phyloP scores from a whole-genome alignment of 2,113 vertebrate genomes.

The Puntigrus tetrazona region DNA sequence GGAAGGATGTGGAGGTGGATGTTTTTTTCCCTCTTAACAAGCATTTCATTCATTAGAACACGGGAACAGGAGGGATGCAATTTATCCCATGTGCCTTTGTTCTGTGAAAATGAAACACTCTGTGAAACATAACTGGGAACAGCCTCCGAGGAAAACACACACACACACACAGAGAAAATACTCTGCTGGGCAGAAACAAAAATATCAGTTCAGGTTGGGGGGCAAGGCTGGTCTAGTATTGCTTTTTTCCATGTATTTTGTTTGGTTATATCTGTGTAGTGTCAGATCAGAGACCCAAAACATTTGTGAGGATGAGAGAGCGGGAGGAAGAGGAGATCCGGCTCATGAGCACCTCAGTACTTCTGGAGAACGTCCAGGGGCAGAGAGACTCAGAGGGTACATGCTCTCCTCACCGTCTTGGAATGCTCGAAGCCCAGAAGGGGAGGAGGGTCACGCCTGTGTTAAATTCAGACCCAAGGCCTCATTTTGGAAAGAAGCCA shows the following conservation, averaged over 20 bases:
- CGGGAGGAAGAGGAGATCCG: slow-evolving; percentile 7
- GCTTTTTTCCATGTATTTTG: background rate
- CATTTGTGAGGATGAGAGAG: slow-evolving; percentile 23
- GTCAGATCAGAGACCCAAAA: background rate
- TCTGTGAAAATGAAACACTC: slow-evolving; percentile 54
- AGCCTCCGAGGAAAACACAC: slow-evolving; percentile 44
- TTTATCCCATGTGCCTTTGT: slow-evolving; percentile 54
- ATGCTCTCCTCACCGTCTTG: slow-evolving; percentile 46
- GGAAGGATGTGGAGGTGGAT: slow-evolving; percentile 8
- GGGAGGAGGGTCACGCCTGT: slow-evolving; percentile 21
- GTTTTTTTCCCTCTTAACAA: slow-evolving; percentile 27
- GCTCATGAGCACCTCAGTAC: slow-evolving; percentile 19
- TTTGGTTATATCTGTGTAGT: background rate
- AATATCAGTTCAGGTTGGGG: slow-evolving; percentile 4
- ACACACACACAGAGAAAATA: background rate
- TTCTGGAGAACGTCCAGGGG: slow-evolving; percentile 49
- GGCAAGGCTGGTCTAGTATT: background rate
- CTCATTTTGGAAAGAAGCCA: slow-evolving; percentile 40
- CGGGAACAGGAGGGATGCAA: slow-evolving; percentile 35
- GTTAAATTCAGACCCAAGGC: slow-evolving; percentile 40
- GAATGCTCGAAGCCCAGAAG: slow-evolving; percentile 44
- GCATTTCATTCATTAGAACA: slow-evolving; percentile 36
- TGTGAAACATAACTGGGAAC: slow-evolving; percentile 51
- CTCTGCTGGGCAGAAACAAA: background rate
- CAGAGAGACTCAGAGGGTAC: slow-evolving; percentile 12